These are phyloP conservation scores for Scaptodrosophila lebanonensis DNA, from an alignment of 1,140 invertebrate genomes.

Conservation along the genomic window DNA sequence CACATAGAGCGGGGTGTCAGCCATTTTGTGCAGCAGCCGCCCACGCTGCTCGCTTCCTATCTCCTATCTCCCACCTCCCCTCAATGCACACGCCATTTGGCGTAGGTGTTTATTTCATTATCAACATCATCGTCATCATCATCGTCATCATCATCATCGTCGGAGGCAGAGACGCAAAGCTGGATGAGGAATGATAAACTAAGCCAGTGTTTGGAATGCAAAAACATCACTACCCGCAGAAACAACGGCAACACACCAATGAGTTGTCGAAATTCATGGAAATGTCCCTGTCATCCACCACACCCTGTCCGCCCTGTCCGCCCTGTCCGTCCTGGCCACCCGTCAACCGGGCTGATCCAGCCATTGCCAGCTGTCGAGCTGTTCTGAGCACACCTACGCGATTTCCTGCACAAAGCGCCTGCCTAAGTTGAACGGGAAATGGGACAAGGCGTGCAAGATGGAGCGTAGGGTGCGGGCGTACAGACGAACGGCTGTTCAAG, in stretches of 20 bases:
- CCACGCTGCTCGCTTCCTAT: too few relatives aligned
- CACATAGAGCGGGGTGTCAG: slow-evolving; percentile 62
- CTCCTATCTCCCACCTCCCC: too few relatives aligned
- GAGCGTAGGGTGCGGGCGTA: neutral
- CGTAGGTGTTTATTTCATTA: slow-evolving; percentile 19
- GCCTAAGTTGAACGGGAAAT: slow-evolving; percentile 59
- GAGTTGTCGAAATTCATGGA: slow-evolving; percentile 1
- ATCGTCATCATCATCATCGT: too few relatives aligned
- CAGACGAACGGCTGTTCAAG: slow-evolving; percentile 14
- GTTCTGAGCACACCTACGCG: slow-evolving; percentile 67
- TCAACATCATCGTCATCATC: too few relatives aligned
- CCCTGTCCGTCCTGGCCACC: slow-evolving; percentile 22
- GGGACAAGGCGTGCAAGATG: slow-evolving; percentile 37
- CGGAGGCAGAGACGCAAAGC: too few relatives aligned
- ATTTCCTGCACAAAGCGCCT: slow-evolving; percentile 56
- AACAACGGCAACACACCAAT: slow-evolving; percentile 2
- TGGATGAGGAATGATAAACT: slow-evolving; percentile 63
- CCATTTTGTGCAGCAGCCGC: slow-evolving; percentile 67
- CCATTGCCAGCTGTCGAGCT: slow-evolving; percentile 48
- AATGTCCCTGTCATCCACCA: too few relatives aligned
- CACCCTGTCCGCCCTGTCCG: neutral
- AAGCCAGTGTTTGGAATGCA: slow-evolving; percentile 53
- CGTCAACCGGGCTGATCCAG: too few relatives aligned
- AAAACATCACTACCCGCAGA: slow-evolving; percentile 14
- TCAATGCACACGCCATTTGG: slow-evolving; percentile 29